Evolutionary conservation across 2,113 vertebrate species (phyloP), one percentile per base, ranked within the genome.

Genomic region (Pantherophis guttatus): DNA sequence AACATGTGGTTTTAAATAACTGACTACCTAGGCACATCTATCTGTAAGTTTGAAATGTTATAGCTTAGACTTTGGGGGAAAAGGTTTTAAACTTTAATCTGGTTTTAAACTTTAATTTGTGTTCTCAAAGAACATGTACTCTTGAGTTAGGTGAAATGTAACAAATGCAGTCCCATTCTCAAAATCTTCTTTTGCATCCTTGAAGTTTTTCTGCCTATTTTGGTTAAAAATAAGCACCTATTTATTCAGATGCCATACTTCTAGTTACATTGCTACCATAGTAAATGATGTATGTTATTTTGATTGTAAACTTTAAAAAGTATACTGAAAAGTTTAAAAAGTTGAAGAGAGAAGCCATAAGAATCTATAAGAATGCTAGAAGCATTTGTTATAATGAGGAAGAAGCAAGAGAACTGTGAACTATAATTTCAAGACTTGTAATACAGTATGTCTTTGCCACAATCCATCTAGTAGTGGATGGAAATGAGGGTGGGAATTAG

Each of bases 121-220:
- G 85, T 91, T 23, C 58, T 95, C 58, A 90, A 93, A 95, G 92
- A 23, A 23, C 33, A 50, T 91, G 7, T 55, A 24, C 62, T 93
- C 54, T 53, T 19, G 90, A 91, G 13, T 88, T 75, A 75, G 81
- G 39, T 9, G 54, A 94, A 89, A 29, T 90, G 29, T 90, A 86
- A 81, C 44, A 91, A 91, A 92, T 1, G 70, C 89, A 94, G 39
- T 93, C 91, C 52, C 93, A 91, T 24, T 26, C 50, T 0, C 91
- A 89, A 91, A 86, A 90, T 53, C n/a, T 29, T 86, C 29, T 86
- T 33, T 90, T 62, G 29, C 23, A 93, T 65, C 55, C 44, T 93
- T 86, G 50, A 93, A 33, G 33, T 1, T 33, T n/a, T 93, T 93
- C 53, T 50, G 62, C 86, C 88, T 44, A 39, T 90, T 90, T 93